Evolutionary conservation across 2,888 invertebrate genomes (phyloP).

Genomic region (Lasioglossum vierecki): DNA sequence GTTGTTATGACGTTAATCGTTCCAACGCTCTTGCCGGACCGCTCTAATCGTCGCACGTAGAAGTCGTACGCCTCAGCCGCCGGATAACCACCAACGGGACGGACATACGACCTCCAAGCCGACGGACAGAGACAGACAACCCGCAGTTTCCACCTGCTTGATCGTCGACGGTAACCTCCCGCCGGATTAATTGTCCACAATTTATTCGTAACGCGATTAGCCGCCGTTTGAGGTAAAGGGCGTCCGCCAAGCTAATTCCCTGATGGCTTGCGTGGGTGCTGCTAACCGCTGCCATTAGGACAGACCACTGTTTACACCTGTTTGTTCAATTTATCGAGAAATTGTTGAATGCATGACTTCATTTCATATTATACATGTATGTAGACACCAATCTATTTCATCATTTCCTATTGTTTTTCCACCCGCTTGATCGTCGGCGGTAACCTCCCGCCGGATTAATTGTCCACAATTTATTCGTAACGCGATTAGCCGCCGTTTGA

Average conservation of each 20-base stretch:
- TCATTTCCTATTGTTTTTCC: background rate
- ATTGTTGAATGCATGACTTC: background rate
- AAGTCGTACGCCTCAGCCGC: slow-evolving; percentile 36
- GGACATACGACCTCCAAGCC: background rate
- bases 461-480: slow-evolving; percentile 52
- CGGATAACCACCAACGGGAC: slow-evolving; percentile 35
- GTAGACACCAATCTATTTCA: background rate
- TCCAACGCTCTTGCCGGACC: slow-evolving; percentile 44
- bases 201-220: slow-evolving; percentile 46
- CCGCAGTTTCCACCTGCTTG: slow-evolving; percentile 20
- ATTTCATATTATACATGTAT: no score
- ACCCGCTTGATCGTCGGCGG: slow-evolving; percentile 23
- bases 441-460: slow-evolving; percentile 52
- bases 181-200: slow-evolving; percentile 56
- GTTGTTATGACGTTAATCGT: slow-evolving; percentile 61
- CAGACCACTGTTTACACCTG: background rate
- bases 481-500: slow-evolving; percentile 9
- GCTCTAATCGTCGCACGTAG: slow-evolving; percentile 47
- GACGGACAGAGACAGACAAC: background rate
- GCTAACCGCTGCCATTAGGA: background rate
- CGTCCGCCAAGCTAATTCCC: background rate
- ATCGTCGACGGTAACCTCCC: slow-evolving; percentile 21
- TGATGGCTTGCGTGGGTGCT: background rate
- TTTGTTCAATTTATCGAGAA: background rate
- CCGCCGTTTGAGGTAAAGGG: background rate